Percentiles rank a stretch among this genome's conserved stretches.
Conservation (phyloP, 2,113 vertebrate genomes). For the Plotosus lineatus region DNA sequence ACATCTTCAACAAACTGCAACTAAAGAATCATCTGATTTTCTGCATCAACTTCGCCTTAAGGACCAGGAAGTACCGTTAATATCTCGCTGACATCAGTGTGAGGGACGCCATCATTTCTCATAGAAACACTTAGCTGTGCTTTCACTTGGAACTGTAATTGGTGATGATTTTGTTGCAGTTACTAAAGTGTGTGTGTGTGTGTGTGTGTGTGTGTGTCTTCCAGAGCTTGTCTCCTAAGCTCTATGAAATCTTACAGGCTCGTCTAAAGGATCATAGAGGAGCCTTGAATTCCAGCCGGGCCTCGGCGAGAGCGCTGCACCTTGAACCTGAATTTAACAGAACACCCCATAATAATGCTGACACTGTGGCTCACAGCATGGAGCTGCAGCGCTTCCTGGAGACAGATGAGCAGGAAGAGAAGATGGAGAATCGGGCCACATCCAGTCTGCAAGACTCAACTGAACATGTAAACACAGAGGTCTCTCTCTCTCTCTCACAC, state of each 20-base stretch:
- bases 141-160: background rate
- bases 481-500: background rate
- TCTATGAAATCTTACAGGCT: slow-evolving; percentile 66
- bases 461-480: slow-evolving; percentile 66
- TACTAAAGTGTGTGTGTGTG: background rate
- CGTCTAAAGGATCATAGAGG: slow-evolving; percentile 64
- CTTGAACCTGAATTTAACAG: slow-evolving; percentile 66
- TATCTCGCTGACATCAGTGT: too few species aligned
- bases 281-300: slow-evolving; percentile 51
- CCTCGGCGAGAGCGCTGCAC: slow-evolving; percentile 69
- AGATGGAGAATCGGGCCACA: slow-evolving; percentile 60
- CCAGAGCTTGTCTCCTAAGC: slow-evolving; percentile 69
- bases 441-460: slow-evolving; percentile 58
- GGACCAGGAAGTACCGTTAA: too few species aligned
- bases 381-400: slow-evolving; percentile 71
- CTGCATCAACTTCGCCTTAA: too few species aligned
- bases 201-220: background rate
- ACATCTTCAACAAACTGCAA: too few species aligned
- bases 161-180: background rate
- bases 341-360: slow-evolving; percentile 58
- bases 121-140: background rate
- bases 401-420: slow-evolving; percentile 62
- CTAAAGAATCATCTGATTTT: too few species aligned
- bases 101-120: slow-evolving; percentile 45
- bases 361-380: slow-evolving; percentile 65